phyloP scores from a whole-genome alignment of 2,888 invertebrate species.

The Timema cristinae region DNA sequence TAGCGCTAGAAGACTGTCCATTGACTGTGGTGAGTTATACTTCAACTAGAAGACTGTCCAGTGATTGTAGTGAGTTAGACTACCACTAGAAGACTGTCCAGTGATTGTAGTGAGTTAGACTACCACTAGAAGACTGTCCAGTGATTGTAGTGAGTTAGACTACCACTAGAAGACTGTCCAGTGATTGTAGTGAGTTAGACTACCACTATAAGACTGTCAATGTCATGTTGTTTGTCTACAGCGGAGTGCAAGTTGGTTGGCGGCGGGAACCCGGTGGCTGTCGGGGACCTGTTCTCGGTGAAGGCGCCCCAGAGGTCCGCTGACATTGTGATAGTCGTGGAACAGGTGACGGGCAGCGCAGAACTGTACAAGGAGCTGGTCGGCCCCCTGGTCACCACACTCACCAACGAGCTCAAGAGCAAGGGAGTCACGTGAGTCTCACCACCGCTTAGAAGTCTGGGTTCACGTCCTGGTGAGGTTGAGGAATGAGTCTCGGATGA shows the following conservation, averaged over 20 bases:
- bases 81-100: too few relatives aligned
- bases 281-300: slow-evolving; percentile 61
- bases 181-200: too few relatives aligned
- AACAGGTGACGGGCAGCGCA: slow-evolving; percentile 60
- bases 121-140: too few relatives aligned
- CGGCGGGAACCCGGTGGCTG: slow-evolving; percentile 44
- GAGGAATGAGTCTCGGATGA: not conserved
- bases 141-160: too few relatives aligned
- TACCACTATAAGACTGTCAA: not conserved
- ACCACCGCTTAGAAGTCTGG: not conserved
- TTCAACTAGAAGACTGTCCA: too few relatives aligned
- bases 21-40: too few relatives aligned
- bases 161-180: too few relatives aligned
- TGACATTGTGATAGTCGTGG: slow-evolving; percentile 75
- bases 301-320: slow-evolving; percentile 69
- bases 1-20: too few relatives aligned
- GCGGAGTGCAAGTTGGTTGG: slow-evolving; percentile 43
- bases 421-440: slow-evolving; percentile 54
- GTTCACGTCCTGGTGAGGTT: not conserved
- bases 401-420: slow-evolving; percentile 57
- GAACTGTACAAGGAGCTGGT: slow-evolving; percentile 60
- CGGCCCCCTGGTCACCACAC: slow-evolving; percentile 55
- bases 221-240: not conserved
- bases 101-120: too few relatives aligned
- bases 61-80: too few relatives aligned